Evolutionary conservation across 2,113 vertebrate genomes (phyloP).

Genomic region (Sapayoa aenigma): DNA sequence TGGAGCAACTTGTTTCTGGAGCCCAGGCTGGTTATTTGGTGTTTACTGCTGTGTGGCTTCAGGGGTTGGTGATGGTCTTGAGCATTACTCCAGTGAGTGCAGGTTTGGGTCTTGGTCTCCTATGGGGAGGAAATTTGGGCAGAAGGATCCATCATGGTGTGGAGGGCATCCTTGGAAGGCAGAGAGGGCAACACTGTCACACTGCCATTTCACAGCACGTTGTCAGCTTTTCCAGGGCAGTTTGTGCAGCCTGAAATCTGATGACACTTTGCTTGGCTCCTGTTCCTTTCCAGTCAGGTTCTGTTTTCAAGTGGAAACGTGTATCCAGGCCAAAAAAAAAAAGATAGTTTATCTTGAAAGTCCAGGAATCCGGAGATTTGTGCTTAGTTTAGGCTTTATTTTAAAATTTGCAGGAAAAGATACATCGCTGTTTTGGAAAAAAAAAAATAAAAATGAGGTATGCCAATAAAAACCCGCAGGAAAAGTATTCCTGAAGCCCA

Average conservation of each 20-base stretch:
- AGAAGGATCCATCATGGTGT: fast-evolving
- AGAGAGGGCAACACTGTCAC: background rate
- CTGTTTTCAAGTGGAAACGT: constrained; percentile 50
- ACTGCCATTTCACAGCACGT: background rate
- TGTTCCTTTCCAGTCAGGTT: background rate
- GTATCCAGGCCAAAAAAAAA: constrained; percentile 22
- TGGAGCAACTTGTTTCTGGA: background rate
- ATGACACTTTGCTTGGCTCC: background rate
- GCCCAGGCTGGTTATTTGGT: fast-evolving
- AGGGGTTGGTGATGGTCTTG: background rate
- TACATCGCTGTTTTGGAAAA: background rate
- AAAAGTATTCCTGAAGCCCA: constrained; percentile 17
- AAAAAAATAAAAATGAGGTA: background rate
- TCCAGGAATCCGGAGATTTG: constrained; percentile 27
- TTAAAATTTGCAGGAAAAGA: constrained; percentile 48
- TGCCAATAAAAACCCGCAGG: constrained; percentile 21
- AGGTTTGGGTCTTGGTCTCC: background rate
- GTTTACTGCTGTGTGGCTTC: background rate
- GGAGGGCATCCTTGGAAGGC: background rate
- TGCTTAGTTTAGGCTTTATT: constrained; percentile 41
- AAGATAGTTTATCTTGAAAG: constrained; percentile 53
- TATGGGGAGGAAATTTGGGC: background rate
- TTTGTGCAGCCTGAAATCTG: background rate
- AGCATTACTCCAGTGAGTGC: background rate
- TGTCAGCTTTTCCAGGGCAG: background rate